Base-by-base conservation (phyloP, 2,113 vertebrate genomes). In the Zosterops pallidus region DNA sequence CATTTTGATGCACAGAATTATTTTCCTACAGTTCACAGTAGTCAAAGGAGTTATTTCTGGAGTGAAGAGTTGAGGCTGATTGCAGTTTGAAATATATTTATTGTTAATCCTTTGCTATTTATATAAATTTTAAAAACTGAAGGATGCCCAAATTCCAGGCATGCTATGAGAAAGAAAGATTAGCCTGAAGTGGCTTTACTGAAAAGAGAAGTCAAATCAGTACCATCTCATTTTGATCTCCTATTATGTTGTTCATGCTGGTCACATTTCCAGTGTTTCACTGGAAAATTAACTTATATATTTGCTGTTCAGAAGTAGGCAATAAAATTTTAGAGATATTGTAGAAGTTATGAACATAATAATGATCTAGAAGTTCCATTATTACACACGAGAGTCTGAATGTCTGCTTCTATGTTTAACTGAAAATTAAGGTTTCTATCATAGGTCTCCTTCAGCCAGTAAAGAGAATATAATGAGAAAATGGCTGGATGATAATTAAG, bases 91-190 rank as follows among this genome's bases (percentile, higher is more conserved):
- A 83, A 59, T 53, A 23, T 1, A 59, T 53, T 69, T 86, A 22
- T 79, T 39, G 14, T 23, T 39, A 64, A 60, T 65, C 25, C 4
- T 42, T 74, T 63, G 6, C 19, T 85, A 9, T 71, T 78, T 62
- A 47, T 52, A n/a, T 67, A 56, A 63, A 14, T 3, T 2, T 4
- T n/a, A 35, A 60, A 70, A 91, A 10, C 11, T 22, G n/a, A 57
- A 62, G 26, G 19, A 35, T 64, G 8, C 6, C 28, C 2, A 1
- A 16, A 9, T 86, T 79, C 11, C 21, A 39, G 9, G 12, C 23
- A 6, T 68, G 41, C 24, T 4, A 8, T 0, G 1, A 33, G n/a
- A 16, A 63, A 47, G n/a, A 24, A 5, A 17, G 15, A 59, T 11
- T 64, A 69, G 5, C 35, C 28, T 75, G 35, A 83, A 74, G 22